A percentile compares a stretch with the other conserved stretches of the same genome.
These are phyloP conservation scores for Cygnus atratus DNA, from an alignment of 2,113 vertebrate genomes.

Conservation along the genomic window DNA sequence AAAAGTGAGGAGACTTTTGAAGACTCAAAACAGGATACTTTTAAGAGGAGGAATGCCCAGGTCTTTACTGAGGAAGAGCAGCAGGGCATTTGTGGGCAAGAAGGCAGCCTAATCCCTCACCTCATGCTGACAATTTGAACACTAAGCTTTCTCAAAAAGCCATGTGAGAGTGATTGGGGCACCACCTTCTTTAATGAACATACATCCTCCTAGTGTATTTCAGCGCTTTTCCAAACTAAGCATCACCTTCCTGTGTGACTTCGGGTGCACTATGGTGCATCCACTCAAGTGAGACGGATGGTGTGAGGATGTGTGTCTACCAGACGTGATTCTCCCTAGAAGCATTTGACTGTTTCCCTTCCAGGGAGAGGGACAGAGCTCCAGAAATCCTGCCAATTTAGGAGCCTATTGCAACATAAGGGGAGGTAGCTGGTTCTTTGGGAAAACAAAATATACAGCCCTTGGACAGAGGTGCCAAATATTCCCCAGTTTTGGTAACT, in stretches of 20 bases:
- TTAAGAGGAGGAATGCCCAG: neutral
- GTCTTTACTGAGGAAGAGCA: neutral
- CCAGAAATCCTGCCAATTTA: neutral
- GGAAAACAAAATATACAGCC: neutral
- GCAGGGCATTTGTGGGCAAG: neutral
- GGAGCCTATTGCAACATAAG: neutral
- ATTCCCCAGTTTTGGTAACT: neutral
- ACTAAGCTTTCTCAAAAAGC: neutral
- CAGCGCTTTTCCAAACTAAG: neutral
- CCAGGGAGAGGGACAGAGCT: neutral
- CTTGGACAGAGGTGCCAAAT: neutral
- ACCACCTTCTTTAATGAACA: neutral
- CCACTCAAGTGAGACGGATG: neutral
- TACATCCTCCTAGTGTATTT: neutral
- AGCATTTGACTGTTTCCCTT: neutral
- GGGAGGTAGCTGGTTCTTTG: neutral
- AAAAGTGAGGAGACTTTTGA: neutral
- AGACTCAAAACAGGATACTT: neutral
- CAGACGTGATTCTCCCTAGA: neutral
- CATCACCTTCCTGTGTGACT: neutral
- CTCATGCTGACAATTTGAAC: neutral
- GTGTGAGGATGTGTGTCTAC: neutral
- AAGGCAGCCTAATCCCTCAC: too few species aligned
- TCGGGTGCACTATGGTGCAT: accelerated
- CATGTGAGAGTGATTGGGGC: neutral